Percentiles rank a stretch among this genome's conserved stretches.
phyloP scores from a whole-genome alignment of 2,113 vertebrate genomes.

The Rhynchomys soricoides region DNA sequence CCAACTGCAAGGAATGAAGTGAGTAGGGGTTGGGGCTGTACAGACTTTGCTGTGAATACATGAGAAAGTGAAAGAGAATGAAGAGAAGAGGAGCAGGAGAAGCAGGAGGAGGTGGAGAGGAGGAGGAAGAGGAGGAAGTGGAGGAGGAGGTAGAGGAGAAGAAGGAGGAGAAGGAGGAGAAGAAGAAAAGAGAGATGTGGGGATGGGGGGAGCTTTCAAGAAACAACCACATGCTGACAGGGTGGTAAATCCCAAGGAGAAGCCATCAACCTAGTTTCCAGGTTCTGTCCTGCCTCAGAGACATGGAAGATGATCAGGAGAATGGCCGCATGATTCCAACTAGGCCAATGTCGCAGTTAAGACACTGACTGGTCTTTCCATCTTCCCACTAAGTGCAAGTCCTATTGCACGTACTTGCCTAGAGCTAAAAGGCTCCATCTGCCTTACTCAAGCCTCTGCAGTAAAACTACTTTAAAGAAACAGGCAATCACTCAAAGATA shows the following conservation, averaged over 20 bases:
- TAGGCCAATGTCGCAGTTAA: background rate
- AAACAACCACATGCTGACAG: background rate
- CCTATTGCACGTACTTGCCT: background rate
- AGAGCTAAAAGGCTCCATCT: conserved; percentile 24
- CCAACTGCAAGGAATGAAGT: background rate
- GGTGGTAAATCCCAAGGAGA: background rate
- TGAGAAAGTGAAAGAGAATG: background rate
- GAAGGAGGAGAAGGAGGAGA: background rate
- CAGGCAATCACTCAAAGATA: background rate
- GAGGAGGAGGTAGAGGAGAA: background rate
- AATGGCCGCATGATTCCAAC: background rate
- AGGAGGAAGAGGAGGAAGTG: background rate
- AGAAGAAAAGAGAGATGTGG: background rate
- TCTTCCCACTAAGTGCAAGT: background rate
- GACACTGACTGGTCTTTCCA: background rate
- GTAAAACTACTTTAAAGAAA: conserved; percentile 24
- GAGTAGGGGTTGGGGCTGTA: background rate
- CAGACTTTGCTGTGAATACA: background rate
- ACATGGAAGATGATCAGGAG: background rate
- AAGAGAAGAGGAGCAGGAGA: rapidly evolving
- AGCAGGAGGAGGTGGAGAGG: background rate
- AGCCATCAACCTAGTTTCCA: background rate
- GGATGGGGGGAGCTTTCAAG: background rate
- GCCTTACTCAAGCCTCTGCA: conserved; percentile 19
- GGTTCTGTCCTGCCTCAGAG: background rate